Base-by-base conservation (phyloP, 2,113 vertebrate genomes). In the Anoplopoma fimbria region DNA sequence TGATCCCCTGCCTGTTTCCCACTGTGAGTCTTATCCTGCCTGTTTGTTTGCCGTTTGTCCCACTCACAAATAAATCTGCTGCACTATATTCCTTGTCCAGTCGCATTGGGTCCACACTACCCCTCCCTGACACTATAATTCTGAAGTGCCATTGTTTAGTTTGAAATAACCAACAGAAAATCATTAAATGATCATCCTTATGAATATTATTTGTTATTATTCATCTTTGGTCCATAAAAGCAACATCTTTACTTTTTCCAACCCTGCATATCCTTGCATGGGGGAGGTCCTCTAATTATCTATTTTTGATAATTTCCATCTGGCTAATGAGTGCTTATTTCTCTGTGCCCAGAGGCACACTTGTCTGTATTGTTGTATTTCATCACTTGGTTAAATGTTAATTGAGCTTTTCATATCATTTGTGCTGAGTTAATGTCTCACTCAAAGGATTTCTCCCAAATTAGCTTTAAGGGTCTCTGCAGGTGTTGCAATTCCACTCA, bases 341-440 rank as follows among this genome's bases (percentile, higher is more conserved):
- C 85, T 81, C 77, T 79, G 75, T 76, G 87, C 92, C 92, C 86
- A 63, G 88, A 94, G 91, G 92, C 82, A 10, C 76, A 78, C 76
- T 91, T 94, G 91, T 94, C 92, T 92, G 87, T 92, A 89, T 90
- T 91, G 91, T 89, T 87, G 79, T 76, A 89, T 93, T 94, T 93
- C 91, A 92, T 90, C 85, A 90, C 90, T 93, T 91, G 93, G 90
- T 93, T 95, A 93, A 94, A 93, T 95, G 92, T 94, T 94, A 94
- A 95, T 95, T 91, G 79, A 84, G 89, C 87, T 91, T 89, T 87
- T 84, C 72, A 86, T 93, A 88, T 93, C 72, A 83, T 93, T 91
- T 89, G 86, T 88, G 86, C 87, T 81, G 80, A 91, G 91, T 92
- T 94, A 92, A 93, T 91, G 87, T 93, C 89, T 88, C 82, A 89